Evolutionary conservation across 2,797 vertebrate species (phyloP), one percentile per base, ranked within the genome.

Genomic region (Eupleurogrammus muticus): DNA sequence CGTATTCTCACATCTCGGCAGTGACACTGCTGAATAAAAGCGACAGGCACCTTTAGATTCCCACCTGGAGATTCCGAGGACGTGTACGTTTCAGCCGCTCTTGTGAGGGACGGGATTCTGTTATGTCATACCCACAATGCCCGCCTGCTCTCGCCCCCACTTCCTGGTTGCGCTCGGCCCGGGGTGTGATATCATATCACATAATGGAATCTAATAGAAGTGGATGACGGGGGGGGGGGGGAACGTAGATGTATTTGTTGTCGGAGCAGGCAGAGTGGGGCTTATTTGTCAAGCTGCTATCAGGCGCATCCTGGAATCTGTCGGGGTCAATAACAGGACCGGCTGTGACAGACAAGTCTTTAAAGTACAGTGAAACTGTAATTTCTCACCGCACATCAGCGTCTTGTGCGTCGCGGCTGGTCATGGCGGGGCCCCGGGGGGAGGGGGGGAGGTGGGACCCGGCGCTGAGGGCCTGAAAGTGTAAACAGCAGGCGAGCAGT

Each of bases 261-360:
- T 88, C 77, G 79, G 66, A 64, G 51, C 52, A 73, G 72, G 72
- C 72, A 21, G 75, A 81, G 73, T 55, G 63, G 53, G 32, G 53
- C 70, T 71, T 81, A 90, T 92, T 91, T 88, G 77, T 93, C 90
- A 92, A 79, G 64, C 51, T 20, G 5, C 87, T 92, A 92, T 92
- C 83, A 50, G 75, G 49, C 59, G 53, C 74, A 74, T 92, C 78
- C 72, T 2, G 5, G 77, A 88, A 90, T 88, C 77, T 82, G 70
- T 90, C 82, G 66, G 66, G 85, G 87, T 92, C 90, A 92, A 88
- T 89, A 93, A 87, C 75, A 90, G 70, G 78, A 84, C 53, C 21
- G 57, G 56, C 75, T 69, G 63, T 58, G 88, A 90, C 73, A 53
- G 81, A 77, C 78, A 79, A 77, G 70, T 59, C 40, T 61, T 54